phyloP scores from a whole-genome alignment of 2,888 invertebrate species.

The Epinotia bilunana region DNA sequence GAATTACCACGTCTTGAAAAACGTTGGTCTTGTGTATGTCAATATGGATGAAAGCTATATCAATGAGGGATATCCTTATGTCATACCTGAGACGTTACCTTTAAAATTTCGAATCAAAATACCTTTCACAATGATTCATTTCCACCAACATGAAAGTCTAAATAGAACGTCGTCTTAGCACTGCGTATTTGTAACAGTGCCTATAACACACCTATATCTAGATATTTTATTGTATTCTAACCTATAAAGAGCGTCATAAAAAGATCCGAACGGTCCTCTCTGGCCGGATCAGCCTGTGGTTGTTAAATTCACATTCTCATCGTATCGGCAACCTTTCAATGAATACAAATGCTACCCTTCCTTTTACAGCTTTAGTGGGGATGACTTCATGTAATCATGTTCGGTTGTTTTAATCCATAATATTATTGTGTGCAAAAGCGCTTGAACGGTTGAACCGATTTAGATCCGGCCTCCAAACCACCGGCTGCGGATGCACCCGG shows the following conservation, averaged over 20 bases:
- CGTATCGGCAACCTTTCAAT: slow-evolving; percentile 42
- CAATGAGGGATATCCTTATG: too few species aligned
- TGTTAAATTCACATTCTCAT: slow-evolving; percentile 42
- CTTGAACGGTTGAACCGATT: not conserved
- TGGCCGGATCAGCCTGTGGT: slow-evolving; percentile 21
- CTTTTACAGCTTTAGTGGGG: slow-evolving; percentile 29
- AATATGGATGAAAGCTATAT: too few species aligned
- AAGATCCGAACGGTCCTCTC: slow-evolving; percentile 23
- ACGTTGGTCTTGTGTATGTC: too few species aligned
- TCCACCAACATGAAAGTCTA: not conserved
- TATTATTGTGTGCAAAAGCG: not conserved
- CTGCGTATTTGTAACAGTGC: not conserved
- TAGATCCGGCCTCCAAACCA: not conserved
- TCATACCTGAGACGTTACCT: too few species aligned
- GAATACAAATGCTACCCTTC: slow-evolving; percentile 40
- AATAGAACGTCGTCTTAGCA: not conserved
- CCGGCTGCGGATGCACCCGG: too few species aligned
- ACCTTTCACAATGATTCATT: not conserved
- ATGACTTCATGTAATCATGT: slow-evolving; percentile 17
- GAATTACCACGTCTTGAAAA: too few species aligned
- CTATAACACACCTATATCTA: not conserved
- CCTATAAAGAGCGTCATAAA: slow-evolving; percentile 29
- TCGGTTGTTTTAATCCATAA: not conserved
- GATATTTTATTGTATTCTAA: slow-evolving; percentile 10
- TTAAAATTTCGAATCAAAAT: too few species aligned